Conservation (phyloP, 1,140 invertebrate genomes). For the Mya arenaria region DNA sequence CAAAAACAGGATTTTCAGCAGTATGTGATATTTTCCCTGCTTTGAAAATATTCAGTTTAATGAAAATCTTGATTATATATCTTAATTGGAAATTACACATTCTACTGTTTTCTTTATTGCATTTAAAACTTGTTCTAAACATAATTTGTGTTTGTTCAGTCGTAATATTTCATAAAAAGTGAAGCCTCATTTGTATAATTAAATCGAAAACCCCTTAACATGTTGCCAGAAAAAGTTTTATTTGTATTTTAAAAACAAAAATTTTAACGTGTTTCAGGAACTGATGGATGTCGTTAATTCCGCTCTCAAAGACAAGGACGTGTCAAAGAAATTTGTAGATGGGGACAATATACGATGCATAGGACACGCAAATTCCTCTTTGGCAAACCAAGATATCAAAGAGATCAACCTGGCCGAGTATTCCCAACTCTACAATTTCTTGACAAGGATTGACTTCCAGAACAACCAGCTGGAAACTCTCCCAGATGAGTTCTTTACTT, state of each 20-base stretch:
- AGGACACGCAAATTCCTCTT: constrained; percentile 25
- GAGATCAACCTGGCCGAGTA: constrained; percentile 38
- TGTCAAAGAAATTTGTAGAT: constrained; percentile 13
- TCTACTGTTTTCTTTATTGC: background rate
- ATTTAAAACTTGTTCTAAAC: background rate
- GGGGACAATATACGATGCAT: constrained; percentile 21
- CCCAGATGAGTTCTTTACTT: constrained; percentile 55
- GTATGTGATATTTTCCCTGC: no score
- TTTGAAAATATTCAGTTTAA: no score
- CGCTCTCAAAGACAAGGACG: background rate
- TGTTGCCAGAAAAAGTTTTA: background rate
- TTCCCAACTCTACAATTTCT: constrained; percentile 37
- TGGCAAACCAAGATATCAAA: constrained; percentile 12
- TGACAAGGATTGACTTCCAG: constrained; percentile 64
- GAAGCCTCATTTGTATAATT: background rate
- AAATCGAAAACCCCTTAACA: background rate
- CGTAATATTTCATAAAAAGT: background rate
- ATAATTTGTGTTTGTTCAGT: background rate
- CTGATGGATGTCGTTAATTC: constrained; percentile 24
- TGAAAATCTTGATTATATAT: no score
- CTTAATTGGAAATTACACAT: background rate
- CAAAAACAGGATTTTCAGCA: no score
- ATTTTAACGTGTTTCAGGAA: background rate
- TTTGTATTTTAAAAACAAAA: background rate
- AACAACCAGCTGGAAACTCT: constrained; percentile 58